Percentiles rank a stretch among this genome's conserved stretches.
These are phyloP conservation scores for Idaea straminata DNA, from an alignment of 2,888 invertebrate species.

Conservation along the genomic window DNA sequence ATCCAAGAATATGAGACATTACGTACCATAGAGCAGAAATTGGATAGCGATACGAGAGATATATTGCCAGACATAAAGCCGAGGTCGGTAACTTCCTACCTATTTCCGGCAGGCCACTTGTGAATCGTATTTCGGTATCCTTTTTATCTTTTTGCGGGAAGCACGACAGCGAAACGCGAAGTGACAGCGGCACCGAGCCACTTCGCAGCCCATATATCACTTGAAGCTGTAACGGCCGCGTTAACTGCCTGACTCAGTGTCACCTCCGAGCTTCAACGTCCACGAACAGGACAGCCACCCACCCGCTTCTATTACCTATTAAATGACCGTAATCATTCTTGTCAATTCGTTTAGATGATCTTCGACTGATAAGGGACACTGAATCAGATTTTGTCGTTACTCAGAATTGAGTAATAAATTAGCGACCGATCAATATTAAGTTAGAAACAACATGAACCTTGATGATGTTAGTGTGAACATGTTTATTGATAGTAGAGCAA, in stretches of 20 bases:
- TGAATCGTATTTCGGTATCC: constrained; percentile 76
- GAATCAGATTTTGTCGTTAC: not conserved
- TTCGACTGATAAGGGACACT: not conserved
- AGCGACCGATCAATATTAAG: not conserved
- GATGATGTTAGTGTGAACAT: not conserved
- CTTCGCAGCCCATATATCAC: constrained; percentile 78
- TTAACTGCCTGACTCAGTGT: constrained; percentile 68
- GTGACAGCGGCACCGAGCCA: constrained; percentile 76
- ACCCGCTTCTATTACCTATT: constrained; percentile 45
- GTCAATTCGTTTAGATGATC: constrained; percentile 24
- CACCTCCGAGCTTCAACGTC: constrained; percentile 67
- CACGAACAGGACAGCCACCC: constrained; percentile 39
- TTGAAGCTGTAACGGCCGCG: constrained; percentile 67
- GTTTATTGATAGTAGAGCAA: not conserved
- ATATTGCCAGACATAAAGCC: constrained; percentile 75
- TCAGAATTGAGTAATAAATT: not conserved
- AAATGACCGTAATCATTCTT: constrained; percentile 47
- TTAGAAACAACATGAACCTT: not conserved
- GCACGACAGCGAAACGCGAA: constrained; percentile 64
- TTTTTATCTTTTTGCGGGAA: constrained; percentile 76
- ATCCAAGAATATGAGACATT: constrained; percentile 61
- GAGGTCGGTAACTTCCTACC: constrained; percentile 73
- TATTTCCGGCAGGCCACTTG: constrained; percentile 77
- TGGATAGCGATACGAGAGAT: constrained; percentile 76
- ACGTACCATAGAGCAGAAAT: constrained; percentile 77